Conservation (phyloP, 2,797 vertebrate species). For the Spinus olivaceus region DNA sequence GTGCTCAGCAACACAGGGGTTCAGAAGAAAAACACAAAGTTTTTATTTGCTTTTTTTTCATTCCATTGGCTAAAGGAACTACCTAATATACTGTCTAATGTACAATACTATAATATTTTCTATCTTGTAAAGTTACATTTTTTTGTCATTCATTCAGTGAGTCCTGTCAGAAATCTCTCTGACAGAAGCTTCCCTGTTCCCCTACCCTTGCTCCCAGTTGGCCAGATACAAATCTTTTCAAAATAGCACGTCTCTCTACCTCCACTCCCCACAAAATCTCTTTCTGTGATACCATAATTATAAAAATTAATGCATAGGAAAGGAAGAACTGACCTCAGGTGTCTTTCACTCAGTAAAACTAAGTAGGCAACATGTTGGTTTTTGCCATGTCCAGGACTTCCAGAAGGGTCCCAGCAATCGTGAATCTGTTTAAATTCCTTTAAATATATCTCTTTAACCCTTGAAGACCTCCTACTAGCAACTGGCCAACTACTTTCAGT, state of each 20-base stretch:
- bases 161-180: neutral
- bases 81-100: rapidly evolving
- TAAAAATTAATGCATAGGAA: neutral
- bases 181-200: neutral
- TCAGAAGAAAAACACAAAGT: neutral
- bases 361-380: neutral
- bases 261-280: neutral
- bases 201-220: neutral
- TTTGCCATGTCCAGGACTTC: neutral
- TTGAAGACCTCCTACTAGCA: neutral
- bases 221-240: neutral
- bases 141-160: neutral
- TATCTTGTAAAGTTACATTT: rapidly evolving
- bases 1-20: neutral
- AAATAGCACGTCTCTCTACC: neutral
- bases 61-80: neutral
- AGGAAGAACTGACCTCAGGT: neutral
- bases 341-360: neutral
- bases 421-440: neutral
- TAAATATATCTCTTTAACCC: neutral
- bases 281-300: neutral
- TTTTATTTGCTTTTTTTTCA: neutral
- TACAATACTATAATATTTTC: neutral
- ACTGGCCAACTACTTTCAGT: neutral
- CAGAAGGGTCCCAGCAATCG: neutral